phyloP scores from a whole-genome alignment of 2,888 invertebrate species.

The Augiades crinisus region DNA sequence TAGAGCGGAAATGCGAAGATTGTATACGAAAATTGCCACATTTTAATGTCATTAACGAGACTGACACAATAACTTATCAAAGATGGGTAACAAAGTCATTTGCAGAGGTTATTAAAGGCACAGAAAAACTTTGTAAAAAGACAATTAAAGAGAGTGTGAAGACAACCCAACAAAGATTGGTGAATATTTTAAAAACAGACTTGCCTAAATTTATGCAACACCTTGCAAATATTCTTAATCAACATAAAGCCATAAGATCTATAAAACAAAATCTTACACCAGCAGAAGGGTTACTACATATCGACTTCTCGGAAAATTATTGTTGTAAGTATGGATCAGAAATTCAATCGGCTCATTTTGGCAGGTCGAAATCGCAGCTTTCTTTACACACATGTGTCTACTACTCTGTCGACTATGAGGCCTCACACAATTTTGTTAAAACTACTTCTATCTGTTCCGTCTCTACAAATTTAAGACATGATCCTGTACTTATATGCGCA shows the following conservation, averaged over 20 bases:
- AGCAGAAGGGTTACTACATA: conserved; percentile 21
- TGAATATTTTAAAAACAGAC: neutral
- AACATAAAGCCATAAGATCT: conserved; percentile 2
- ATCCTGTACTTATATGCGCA: conserved; percentile 19
- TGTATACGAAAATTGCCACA: too few relatives aligned
- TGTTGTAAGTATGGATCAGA: conserved; percentile 20
- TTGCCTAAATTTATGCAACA: neutral
- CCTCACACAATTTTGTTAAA: too few relatives aligned
- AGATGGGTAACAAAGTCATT: neutral
- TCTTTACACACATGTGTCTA: too few relatives aligned
- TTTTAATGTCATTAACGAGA: neutral
- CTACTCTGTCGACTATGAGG: too few relatives aligned
- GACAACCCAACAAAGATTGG: neutral
- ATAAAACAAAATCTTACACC: conserved; percentile 13
- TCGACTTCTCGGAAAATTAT: conserved; percentile 30
- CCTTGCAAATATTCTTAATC: conserved; percentile 4
- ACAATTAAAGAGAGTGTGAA: neutral
- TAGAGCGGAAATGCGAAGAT: too few relatives aligned
- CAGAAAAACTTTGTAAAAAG: neutral
- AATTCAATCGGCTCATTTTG: conserved; percentile 28
- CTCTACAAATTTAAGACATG: conserved; percentile 9
- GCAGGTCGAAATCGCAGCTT: conserved; percentile 22
- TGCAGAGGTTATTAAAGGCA: too few relatives aligned
- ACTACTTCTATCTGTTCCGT: too few relatives aligned
- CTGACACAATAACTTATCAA: neutral